These are phyloP conservation scores for Zeugodacus cucurbitae DNA, from an alignment of 1,140 invertebrate species.

Conservation along the genomic window DNA sequence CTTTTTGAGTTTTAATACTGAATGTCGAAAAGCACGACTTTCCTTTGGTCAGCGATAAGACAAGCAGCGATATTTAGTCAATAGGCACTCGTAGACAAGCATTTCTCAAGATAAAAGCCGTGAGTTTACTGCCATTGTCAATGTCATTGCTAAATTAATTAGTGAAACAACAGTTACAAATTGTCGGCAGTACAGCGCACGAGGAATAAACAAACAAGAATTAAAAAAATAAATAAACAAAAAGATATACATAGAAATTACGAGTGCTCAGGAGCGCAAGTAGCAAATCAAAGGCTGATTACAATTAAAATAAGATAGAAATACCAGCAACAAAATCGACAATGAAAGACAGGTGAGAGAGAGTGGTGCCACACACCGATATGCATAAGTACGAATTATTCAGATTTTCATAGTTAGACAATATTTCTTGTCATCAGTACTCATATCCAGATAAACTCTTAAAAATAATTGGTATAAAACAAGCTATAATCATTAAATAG, in stretches of 20 bases:
- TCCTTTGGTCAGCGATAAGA: not conserved
- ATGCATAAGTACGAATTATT: no score
- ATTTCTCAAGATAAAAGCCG: not conserved
- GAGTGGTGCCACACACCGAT: no score
- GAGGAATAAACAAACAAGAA: not conserved
- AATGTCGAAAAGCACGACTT: not conserved
- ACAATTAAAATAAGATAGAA: not conserved
- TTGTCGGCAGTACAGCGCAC: not conserved
- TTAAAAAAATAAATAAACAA: not conserved
- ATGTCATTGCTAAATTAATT: constrained; percentile 33
- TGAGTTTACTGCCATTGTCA: not conserved
- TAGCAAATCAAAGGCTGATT: not conserved
- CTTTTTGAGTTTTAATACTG: not conserved
- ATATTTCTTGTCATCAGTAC: no score
- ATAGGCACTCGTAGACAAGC: not conserved
- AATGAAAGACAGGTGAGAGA: not conserved
- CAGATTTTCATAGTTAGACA: no score
- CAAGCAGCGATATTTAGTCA: not conserved
- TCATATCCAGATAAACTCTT: no score
- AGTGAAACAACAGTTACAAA: not conserved
- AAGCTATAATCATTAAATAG: no score
- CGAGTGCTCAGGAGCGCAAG: not conserved
- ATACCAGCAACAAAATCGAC: not conserved
- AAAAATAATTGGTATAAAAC: no score
- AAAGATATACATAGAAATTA: no score